Evolutionary conservation across 2,797 vertebrate genomes (phyloP).

Genomic region (Uromys caudimaculatus): DNA sequence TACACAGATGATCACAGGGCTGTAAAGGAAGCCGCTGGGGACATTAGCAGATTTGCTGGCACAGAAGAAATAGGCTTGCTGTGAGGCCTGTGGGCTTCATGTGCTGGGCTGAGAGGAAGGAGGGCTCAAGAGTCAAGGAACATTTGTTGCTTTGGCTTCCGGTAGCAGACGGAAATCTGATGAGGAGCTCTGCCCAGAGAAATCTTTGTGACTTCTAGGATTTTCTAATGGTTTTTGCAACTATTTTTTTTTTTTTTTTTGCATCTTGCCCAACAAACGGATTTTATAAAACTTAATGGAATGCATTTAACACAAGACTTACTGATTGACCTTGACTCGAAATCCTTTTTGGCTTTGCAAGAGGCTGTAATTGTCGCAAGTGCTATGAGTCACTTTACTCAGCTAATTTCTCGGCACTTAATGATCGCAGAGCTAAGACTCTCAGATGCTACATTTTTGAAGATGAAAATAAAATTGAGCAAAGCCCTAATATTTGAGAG

Average conservation of each 20-base stretch:
- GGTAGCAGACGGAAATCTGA: slow-evolving; percentile 15
- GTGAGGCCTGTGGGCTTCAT: background rate
- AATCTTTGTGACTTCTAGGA: slow-evolving; percentile 42
- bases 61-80: slow-evolving; percentile 52
- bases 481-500: slow-evolving; percentile 51
- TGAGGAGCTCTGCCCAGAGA: slow-evolving; percentile 62
- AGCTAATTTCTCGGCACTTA: slow-evolving; percentile 76
- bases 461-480: slow-evolving; percentile 60
- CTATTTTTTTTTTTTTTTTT: slow-evolving; percentile 37
- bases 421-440: slow-evolving; percentile 48
- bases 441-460: slow-evolving; percentile 51
- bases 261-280: slow-evolving; percentile 51
- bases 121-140: background rate
- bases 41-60: slow-evolving; percentile 75
- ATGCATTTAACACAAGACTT: slow-evolving; percentile 55
- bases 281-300: slow-evolving; percentile 61
- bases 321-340: background rate
- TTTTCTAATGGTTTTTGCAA: slow-evolving; percentile 61
- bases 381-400: slow-evolving; percentile 45
- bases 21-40: slow-evolving; percentile 79
- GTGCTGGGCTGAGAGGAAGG: background rate
- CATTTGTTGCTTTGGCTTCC: background rate
- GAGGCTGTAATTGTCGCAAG: slow-evolving; percentile 67
- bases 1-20: slow-evolving; percentile 80
- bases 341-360: background rate